Conservation (phyloP, 2,797 vertebrate species). For the Thunnus albacares region DNA sequence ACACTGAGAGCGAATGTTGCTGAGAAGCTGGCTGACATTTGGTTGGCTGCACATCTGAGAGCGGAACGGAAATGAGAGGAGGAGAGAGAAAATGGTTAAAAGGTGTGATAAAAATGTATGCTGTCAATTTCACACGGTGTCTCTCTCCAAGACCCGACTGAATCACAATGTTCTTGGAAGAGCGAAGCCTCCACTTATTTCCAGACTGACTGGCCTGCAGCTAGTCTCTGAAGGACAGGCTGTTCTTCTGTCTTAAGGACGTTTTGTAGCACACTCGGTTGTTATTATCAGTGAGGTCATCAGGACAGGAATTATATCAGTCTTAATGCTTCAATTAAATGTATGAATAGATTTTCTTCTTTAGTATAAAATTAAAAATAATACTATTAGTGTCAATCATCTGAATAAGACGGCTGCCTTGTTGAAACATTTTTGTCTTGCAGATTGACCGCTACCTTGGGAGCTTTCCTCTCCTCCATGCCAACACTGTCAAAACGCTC, state of each 20-base stretch:
- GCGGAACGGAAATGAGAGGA: conserved; percentile 7
- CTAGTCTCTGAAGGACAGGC: conserved; percentile 34
- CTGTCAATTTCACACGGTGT: conserved; percentile 37
- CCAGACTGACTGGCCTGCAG: conserved; percentile 28
- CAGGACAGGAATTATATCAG: not conserved
- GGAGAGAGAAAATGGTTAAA: not conserved
- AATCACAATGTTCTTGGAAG: conserved; percentile 30
- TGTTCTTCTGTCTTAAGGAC: conserved; percentile 21
- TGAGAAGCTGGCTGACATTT: conserved; percentile 96
- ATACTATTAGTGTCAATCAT: not conserved
- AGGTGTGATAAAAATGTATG: conserved; percentile 36
- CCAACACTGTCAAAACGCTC: conserved; percentile 99
- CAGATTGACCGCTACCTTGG: conserved; percentile 88
- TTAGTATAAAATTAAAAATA: not conserved
- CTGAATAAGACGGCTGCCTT: not conserved
- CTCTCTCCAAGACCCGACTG: conserved; percentile 24
- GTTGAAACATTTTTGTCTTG: not conserved
- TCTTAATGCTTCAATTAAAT: not conserved
- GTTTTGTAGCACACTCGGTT: conserved; percentile 11
- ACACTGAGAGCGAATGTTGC: conserved; percentile 99
- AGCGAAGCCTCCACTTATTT: conserved; percentile 30
- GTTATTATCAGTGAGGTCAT: not conserved
- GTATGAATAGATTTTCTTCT: not conserved
- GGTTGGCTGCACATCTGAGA: conserved; percentile 97
- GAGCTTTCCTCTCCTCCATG: conserved; percentile 99